Base-by-base conservation (phyloP, 2,797 vertebrate species). In the Allenopithecus nigroviridis region DNA sequence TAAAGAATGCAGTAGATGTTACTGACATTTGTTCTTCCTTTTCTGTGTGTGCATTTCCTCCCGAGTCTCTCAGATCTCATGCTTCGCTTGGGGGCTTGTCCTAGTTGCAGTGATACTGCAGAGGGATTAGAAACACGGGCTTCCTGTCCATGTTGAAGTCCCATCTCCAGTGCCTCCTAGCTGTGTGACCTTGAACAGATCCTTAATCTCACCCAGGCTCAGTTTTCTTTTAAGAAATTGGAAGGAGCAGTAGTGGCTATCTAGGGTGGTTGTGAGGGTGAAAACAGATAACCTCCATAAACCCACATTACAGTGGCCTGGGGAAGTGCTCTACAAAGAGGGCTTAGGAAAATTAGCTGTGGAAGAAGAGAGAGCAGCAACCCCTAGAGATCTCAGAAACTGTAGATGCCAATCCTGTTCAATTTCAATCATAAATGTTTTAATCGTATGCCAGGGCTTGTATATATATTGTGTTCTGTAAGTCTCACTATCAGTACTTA, bases 1-100 rank as follows among this genome's bases (percentile, higher is more conserved):
- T 87, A 46, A 75, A 39, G 61, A 48, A 46, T 72, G 76, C 70
- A 11, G 64, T 84, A 16, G 57, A 70, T 59, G 53, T 88, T 39
- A 48, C 89, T 94, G 92, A 89, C 92, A 43, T 95, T 79, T 61
- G 46, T n/a, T 55, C 64, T 95, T 96, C 91, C 74, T 55, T 89
- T 84, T 59, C 84, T 41, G 21, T 36, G 87, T 70, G n/a, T 64
- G 4, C 84, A 22, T 92, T 55, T 78, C 75, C 68, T 79, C 0
- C 1, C 5, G 43, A 55, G 76, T 59, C 76, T 43, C 28, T 64
- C 26, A 12, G 13, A 0, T 28, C 46, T 76, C 5, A 0, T 2
- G 19, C 90, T 94, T 36, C 17, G n/a, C 68, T 64, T 78, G 2
- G 43, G 87, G 81, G 14, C 30, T 75, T 21, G 33, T 21, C 19